Conservation (phyloP, 2,797 vertebrate species). For the Acrocephalus scirpaceus region DNA sequence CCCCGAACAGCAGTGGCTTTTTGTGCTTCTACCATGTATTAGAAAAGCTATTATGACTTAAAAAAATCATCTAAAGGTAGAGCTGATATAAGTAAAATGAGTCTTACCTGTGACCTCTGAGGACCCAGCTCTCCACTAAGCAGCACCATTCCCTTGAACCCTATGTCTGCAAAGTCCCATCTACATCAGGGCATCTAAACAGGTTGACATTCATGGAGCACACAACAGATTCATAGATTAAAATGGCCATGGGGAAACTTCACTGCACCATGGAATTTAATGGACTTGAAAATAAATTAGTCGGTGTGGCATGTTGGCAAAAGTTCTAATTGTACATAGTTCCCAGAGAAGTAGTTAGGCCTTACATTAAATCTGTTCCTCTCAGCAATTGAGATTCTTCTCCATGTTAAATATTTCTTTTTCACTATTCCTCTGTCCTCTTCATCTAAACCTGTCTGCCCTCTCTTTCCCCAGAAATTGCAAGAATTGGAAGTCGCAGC, state of each 20-base stretch:
- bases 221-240: neutral
- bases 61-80: neutral
- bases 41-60: conserved; percentile 20
- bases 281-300: conserved; percentile 28
- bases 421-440: conserved; percentile 49
- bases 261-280: neutral
- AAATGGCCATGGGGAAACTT: neutral
- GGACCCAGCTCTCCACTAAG: neutral
- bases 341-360: neutral
- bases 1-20: conserved; percentile 52
- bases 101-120: neutral
- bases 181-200: neutral
- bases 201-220: neutral
- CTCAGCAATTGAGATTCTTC: conserved; percentile 27
- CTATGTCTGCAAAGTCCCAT: neutral
- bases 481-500: conserved; percentile 67
- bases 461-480: conserved; percentile 64
- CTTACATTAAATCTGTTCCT: neutral
- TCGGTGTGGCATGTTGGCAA: neutral
- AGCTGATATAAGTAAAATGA: conserved; percentile 13
- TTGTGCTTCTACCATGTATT: conserved; percentile 11
- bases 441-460: conserved; percentile 59
- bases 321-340: conserved; percentile 23
- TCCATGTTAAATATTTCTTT: conserved; percentile 51
- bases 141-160: neutral